These are phyloP conservation scores for Clistopyga incitator DNA, from an alignment of 2,888 invertebrate species.

Conservation along the genomic window DNA sequence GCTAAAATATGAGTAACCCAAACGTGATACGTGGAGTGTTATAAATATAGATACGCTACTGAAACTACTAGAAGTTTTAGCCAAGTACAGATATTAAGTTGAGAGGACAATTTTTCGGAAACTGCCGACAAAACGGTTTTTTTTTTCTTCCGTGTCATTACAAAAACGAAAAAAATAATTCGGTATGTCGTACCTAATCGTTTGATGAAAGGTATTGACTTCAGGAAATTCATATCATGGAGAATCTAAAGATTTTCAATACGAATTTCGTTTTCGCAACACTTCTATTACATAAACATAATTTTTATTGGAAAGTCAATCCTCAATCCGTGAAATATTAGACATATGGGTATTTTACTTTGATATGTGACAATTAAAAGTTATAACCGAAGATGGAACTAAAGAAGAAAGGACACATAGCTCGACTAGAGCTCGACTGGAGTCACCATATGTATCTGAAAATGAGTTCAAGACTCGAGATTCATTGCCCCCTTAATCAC, in stretches of 20 bases:
- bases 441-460: constrained; percentile 16
- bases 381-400: neutral
- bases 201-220: neutral
- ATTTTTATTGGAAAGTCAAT: neutral
- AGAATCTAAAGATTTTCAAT: neutral
- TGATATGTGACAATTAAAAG: neutral
- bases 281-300: neutral
- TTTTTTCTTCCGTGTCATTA: neutral
- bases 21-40: no score
- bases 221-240: neutral
- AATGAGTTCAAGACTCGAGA: constrained; percentile 1
- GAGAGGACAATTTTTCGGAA: no score
- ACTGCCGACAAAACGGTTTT: neutral
- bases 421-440: neutral
- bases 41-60: no score
- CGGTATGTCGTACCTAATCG: neutral
- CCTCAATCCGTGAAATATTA: neutral
- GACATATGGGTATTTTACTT: neutral
- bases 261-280: neutral
- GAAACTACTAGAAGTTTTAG: no score
- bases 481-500: constrained; percentile 45
- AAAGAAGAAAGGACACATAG: neutral
- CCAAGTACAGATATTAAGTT: no score
- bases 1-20: no score
- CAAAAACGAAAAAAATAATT: neutral